A percentile compares a stretch with the other conserved stretches of the same genome.
Evolutionary conservation across 2,888 invertebrate species (phyloP).

Genomic region (Harpagoxenus sublaevis): DNA sequence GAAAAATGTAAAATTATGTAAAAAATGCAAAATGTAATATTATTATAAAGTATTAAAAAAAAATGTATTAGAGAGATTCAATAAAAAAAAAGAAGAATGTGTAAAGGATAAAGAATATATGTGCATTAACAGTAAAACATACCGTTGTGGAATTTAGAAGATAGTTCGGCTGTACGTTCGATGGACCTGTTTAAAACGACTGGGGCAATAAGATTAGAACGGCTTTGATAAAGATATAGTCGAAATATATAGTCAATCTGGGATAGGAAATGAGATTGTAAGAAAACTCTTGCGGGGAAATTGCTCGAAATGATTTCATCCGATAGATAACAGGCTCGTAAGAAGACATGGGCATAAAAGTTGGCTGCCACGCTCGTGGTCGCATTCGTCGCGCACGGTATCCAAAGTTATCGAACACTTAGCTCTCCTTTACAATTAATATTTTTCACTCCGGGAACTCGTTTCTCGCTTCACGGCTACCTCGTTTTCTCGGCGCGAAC

Average conservation of each 20-base stretch:
- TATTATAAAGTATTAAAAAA: neutral
- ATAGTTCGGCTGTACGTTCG: neutral
- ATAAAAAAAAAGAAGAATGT: neutral
- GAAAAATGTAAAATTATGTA: neutral
- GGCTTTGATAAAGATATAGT: neutral
- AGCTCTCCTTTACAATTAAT: slow-evolving; percentile 59
- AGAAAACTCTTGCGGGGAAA: neutral
- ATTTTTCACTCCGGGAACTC: slow-evolving; percentile 42
- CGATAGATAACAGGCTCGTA: slow-evolving; percentile 46
- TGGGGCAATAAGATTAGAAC: neutral
- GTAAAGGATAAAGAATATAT: neutral
- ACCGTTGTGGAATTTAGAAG: slow-evolving; percentile 23
- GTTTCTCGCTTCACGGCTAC: slow-evolving; percentile 30
- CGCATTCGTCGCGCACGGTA: slow-evolving; percentile 67
- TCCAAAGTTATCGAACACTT: slow-evolving; percentile 62
- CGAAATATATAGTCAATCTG: slow-evolving; percentile 10
- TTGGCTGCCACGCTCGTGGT: slow-evolving; percentile 52
- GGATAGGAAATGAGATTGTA: slow-evolving; percentile 14
- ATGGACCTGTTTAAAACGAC: neutral
- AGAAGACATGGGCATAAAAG: slow-evolving; percentile 43
- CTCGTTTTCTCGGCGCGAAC: slow-evolving; percentile 22
- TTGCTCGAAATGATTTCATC: slow-evolving; percentile 14
- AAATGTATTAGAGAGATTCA: neutral
- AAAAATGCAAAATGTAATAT: neutral
- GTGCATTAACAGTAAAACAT: slow-evolving; percentile 13